phyloP scores from a whole-genome alignment of 2,888 invertebrate species.

The Sesia apiformis region DNA sequence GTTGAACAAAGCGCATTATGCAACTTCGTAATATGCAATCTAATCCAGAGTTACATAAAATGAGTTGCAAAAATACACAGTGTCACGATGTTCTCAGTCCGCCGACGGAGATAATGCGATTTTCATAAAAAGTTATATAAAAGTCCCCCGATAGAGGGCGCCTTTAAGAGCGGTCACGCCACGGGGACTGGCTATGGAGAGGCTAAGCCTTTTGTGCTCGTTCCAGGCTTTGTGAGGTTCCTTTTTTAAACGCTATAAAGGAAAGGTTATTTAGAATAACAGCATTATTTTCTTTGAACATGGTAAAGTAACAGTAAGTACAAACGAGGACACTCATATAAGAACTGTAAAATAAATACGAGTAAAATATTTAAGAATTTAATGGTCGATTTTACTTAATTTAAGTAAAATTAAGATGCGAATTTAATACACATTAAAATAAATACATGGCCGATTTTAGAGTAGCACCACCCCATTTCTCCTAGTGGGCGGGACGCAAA shows the following conservation, averaged over 20 bases:
- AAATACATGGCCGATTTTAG: too few species aligned
- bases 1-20: background rate
- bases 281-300: too few species aligned
- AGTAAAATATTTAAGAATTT: too few species aligned
- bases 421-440: too few species aligned
- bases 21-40: background rate
- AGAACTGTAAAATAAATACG: too few species aligned
- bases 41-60: background rate
- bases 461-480: too few species aligned
- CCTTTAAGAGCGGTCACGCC: constrained; percentile 23
- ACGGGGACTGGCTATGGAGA: background rate
- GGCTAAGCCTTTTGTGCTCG: background rate
- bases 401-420: too few species aligned
- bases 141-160: constrained; percentile 18
- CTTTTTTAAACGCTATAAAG: background rate
- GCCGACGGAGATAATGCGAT: constrained; percentile 29
- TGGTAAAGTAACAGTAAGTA: too few species aligned
- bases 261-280: too few species aligned
- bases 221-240: background rate
- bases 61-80: constrained; percentile 20
- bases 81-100: constrained; percentile 1
- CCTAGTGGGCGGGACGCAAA: too few species aligned
- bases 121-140: constrained; percentile 47
- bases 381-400: too few species aligned
- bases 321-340: too few species aligned